Percentiles rank a stretch among this genome's conserved stretches.
Conservation (phyloP, 2,888 invertebrate species). For the Cryptocheilus praepositus region DNA sequence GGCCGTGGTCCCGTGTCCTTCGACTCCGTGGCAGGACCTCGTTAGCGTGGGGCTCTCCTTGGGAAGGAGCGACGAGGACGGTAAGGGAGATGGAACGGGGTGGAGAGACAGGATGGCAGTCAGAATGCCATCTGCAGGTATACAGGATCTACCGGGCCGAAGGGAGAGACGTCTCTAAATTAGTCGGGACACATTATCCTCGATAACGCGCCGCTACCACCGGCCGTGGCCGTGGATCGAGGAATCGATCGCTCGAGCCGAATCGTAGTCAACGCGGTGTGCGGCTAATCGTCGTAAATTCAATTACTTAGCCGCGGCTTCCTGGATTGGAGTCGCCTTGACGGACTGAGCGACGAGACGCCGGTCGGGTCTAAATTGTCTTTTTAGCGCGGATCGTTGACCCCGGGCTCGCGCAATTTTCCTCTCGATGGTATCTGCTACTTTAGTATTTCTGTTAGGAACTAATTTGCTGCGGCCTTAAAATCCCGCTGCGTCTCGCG, state of each 20-base stretch:
- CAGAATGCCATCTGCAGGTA: conserved; percentile 60
- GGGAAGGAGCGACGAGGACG: conserved; percentile 12
- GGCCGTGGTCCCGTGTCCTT: conserved; percentile 69
- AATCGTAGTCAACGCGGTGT: conserved; percentile 37
- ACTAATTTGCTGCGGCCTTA: too few species aligned
- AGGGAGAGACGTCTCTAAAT: conserved; percentile 71
- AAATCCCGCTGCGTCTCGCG: too few species aligned
- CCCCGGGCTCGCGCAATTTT: background rate
- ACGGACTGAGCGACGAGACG: conserved; percentile 5
- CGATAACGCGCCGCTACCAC: conserved; percentile 66
- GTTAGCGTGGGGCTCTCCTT: conserved; percentile 56
- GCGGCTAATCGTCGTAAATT: conserved; percentile 51
- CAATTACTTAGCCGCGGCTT: conserved; percentile 38
- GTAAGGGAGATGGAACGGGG: conserved; percentile 29
- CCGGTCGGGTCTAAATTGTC: background rate
- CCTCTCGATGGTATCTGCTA: too few species aligned
- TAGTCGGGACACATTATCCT: conserved; percentile 72
- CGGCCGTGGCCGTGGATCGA: conserved; percentile 43
- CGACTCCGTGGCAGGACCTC: conserved; percentile 67
- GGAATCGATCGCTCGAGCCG: conserved; percentile 47
- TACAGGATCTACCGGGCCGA: conserved; percentile 53
- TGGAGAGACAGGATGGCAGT: conserved; percentile 48
- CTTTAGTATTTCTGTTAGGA: too few species aligned
- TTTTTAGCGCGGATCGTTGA: conserved; percentile 6
- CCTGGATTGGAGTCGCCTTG: background rate